Evolutionary conservation across 2,113 vertebrate genomes (phyloP).

Genomic region (Mesoclemmys tuberculata): DNA sequence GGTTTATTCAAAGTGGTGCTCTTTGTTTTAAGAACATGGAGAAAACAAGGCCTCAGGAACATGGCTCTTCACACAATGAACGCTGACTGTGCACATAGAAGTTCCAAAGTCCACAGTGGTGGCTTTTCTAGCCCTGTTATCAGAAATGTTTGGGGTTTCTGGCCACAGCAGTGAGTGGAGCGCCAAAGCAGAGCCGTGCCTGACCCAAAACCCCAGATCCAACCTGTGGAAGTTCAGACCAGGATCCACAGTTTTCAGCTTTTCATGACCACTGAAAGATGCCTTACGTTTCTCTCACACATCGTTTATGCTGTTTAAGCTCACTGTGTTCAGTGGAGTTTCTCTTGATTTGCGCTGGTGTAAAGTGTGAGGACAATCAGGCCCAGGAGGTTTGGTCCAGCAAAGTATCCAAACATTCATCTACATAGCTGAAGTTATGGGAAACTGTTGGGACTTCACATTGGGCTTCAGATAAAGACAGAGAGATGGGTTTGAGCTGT

Average conservation of each 20-base stretch:
- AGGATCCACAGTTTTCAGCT: background rate
- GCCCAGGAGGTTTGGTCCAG: background rate
- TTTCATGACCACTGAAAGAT: background rate
- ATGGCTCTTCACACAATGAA: background rate
- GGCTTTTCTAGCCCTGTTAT: fast-evolving
- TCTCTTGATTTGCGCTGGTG: conserved; percentile 28
- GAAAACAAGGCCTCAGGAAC: fast-evolving
- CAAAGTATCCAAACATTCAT: background rate
- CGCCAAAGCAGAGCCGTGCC: background rate
- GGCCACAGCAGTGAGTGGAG: background rate
- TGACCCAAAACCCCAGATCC: background rate
- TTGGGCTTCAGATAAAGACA: background rate
- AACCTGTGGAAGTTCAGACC: background rate
- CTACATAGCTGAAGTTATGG: background rate
- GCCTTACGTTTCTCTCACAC: background rate
- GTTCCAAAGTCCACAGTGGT: background rate
- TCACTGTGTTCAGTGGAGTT: background rate
- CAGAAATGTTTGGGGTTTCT: background rate
- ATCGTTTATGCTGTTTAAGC: background rate
- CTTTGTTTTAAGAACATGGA: background rate
- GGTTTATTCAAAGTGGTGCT: background rate
- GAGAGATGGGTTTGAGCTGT: background rate
- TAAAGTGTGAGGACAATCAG: background rate
- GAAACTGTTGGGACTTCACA: background rate
- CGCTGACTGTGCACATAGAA: fast-evolving